Percentiles rank a stretch among this genome's conserved stretches.
These are phyloP conservation scores for Coccyzus lansbergi DNA, from an alignment of 2,797 vertebrate genomes.

Conservation along the genomic window DNA sequence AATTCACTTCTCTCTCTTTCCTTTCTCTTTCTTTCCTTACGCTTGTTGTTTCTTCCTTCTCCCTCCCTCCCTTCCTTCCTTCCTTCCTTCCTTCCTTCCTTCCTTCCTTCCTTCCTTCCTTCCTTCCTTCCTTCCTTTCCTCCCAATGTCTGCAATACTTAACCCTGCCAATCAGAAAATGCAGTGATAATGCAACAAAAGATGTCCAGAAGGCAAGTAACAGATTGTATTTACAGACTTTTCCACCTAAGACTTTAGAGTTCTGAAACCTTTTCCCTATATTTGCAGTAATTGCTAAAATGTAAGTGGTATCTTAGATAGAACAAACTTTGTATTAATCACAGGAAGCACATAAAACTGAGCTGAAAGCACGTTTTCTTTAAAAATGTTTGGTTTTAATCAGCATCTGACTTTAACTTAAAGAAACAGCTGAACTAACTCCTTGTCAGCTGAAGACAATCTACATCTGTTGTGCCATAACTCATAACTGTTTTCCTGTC, in stretches of 20 bases:
- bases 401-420: conserved; percentile 3
- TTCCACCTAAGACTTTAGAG: conserved; percentile 11
- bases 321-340: conserved; percentile 8
- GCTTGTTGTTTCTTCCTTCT: too few relatives aligned
- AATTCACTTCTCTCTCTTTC: not conserved
- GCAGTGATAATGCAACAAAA: conserved; percentile 16
- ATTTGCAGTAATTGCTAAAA: conserved; percentile 17
- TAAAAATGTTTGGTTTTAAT: conserved; percentile 34
- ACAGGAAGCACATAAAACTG: conserved; percentile 1
- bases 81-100: too few relatives aligned
- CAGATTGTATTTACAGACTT: not conserved
- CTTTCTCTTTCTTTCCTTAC: too few relatives aligned
- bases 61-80: too few relatives aligned
- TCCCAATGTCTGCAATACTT: not conserved
- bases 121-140: too few relatives aligned
- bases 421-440: conserved; percentile 62
- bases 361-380: conserved; percentile 33
- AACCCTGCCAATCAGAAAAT: not conserved
- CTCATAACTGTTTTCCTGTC: conserved; percentile 40
- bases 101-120: too few relatives aligned
- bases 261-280: not conserved
- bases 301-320: not conserved
- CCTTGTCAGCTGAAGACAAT: conserved; percentile 27
- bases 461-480: conserved; percentile 51
- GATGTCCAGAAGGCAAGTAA: conserved; percentile 18